Evolutionary conservation across 2,797 vertebrate genomes (phyloP).

Genomic region (Poecilia wingei): DNA sequence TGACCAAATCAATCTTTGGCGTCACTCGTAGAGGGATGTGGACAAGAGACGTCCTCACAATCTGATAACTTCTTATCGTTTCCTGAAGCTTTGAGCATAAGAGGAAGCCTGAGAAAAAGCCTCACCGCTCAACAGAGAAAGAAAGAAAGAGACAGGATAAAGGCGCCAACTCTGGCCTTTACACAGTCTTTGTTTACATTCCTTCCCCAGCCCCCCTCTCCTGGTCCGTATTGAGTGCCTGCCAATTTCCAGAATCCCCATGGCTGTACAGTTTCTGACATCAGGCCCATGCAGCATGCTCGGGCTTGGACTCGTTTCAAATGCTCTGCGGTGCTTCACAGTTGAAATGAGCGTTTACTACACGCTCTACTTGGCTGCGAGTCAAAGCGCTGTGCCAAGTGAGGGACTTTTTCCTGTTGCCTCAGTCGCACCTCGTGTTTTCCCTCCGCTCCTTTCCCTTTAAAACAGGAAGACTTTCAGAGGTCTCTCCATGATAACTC

Average conservation of each 20-base stretch:
- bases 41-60: not conserved
- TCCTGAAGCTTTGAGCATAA: slow-evolving; percentile 1
- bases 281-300: slow-evolving; percentile 54
- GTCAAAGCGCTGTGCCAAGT: slow-evolving; percentile 63
- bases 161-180: slow-evolving; percentile 66
- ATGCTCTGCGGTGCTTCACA: slow-evolving; percentile 49
- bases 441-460: slow-evolving; percentile 31
- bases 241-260: slow-evolving; percentile 74
- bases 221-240: slow-evolving; percentile 57
- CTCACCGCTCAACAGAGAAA: slow-evolving; percentile 4
- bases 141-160: slow-evolving; percentile 22
- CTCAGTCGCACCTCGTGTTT: slow-evolving; percentile 43
- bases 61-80: slow-evolving; percentile 30
- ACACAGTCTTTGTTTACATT: slow-evolving; percentile 83
- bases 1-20: not conserved
- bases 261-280: slow-evolving; percentile 73
- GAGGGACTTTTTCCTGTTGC: slow-evolving; percentile 47
- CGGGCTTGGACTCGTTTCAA: slow-evolving; percentile 65
- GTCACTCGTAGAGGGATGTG: not conserved
- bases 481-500: slow-evolving; percentile 35
- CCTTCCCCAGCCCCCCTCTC: slow-evolving; percentile 52
- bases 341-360: slow-evolving; percentile 63
- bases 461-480: slow-evolving; percentile 52
- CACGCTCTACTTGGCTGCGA: slow-evolving; percentile 63
- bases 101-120: slow-evolving; percentile 18